A percentile compares a stretch with the other conserved stretches of the same genome.
Evolutionary conservation across 1,140 invertebrate species (phyloP).

Genomic region (Metopolophium dirhodum): DNA sequence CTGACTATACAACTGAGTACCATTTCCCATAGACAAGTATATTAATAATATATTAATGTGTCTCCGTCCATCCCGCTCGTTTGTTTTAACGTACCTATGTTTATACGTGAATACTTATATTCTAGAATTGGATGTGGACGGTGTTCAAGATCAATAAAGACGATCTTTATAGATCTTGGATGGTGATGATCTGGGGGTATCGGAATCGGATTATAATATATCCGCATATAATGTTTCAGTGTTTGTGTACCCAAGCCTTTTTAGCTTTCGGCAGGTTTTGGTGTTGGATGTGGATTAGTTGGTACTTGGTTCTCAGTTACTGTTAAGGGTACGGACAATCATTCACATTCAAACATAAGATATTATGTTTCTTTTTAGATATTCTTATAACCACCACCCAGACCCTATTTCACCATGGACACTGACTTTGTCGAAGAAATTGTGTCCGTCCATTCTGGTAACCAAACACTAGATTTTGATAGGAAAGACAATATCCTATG

Average conservation of each 20-base stretch:
- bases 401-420: not conserved
- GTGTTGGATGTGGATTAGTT: not conserved
- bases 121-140: too few species aligned
- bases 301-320: not conserved
- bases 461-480: conserved; percentile 21
- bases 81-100: not conserved
- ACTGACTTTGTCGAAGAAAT: conserved; percentile 51
- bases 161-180: too few species aligned
- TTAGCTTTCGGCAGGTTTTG: not conserved
- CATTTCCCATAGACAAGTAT: not conserved
- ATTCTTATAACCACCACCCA: too few species aligned
- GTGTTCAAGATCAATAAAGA: too few species aligned
- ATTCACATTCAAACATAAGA: not conserved
- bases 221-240: not conserved
- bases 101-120: too few species aligned
- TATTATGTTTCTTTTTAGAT: conserved; percentile 44
- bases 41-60: too few species aligned
- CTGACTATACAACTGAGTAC: not conserved
- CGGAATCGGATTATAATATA: not conserved
- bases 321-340: not conserved
- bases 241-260: not conserved
- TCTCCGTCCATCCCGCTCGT: too few species aligned
- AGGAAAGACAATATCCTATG: conserved; percentile 30
- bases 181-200: too few species aligned
- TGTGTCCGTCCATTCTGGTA: conserved; percentile 24